Base-by-base conservation (phyloP, 2,113 vertebrate species). In the Tricholaema leucomelas region DNA sequence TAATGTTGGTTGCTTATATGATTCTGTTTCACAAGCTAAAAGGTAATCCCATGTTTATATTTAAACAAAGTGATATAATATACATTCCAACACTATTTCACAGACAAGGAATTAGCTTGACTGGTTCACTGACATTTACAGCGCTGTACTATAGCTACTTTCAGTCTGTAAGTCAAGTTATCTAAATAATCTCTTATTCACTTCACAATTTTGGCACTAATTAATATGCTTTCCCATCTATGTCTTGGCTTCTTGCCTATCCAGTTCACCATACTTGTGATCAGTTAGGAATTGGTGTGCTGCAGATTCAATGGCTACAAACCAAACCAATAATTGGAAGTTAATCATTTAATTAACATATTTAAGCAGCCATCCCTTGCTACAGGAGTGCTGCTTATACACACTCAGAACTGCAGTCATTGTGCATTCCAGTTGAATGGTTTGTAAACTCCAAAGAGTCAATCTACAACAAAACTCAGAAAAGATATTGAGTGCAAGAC, bases 81-180 rank as follows among this genome's bases (percentile, higher is more conserved):
- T 44, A 85, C 60, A 16, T 81, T 94, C 54, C 67, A 93, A 91
- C 21, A 33, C 88, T 92, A 76, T 85, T 96, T 96, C 93, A 94
- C 50, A 87, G 92, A 86, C 96, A 94, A 90, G 92, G 91, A 97
- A 95, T 93, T 87, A 94, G 77, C 86, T 76, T 70, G 14, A 95
- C 92, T 88, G 92, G 83, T 88, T 97, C 96, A 95, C 60, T 97
- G 97, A 93, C 94, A 96, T 96, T 96, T 97, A 92, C 76, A 91
- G 77, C 64, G 81, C 69, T 60, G 52, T 77, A 91, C 89, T 81
- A 54, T 35, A 95, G 93, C 88, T 73, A 95, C 82, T 87, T 94
- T 67, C 65, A 90, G 72, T 63, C 91, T 59, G 91, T 89, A 95
- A 97, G 63, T 94, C 86, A 70, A 17, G 95, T 97, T 95, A 95